phyloP scores from a whole-genome alignment of 2,888 invertebrate species.

The Cremastinae sp. region DNA sequence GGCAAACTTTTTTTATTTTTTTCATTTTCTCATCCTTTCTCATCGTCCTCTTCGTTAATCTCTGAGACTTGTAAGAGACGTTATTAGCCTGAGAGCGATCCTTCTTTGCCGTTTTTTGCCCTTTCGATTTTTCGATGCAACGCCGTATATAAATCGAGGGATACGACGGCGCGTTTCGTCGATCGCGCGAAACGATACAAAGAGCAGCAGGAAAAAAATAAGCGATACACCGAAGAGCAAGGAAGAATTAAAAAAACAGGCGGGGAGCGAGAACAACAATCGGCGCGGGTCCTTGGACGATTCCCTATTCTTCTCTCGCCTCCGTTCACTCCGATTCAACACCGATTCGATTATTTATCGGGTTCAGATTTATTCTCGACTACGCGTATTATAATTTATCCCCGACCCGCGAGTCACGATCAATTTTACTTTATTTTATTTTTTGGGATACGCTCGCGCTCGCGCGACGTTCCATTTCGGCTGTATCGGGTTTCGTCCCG shows the following conservation, averaged over 20 bases:
- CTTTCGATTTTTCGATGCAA: constrained; percentile 51
- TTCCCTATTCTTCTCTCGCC: constrained; percentile 9
- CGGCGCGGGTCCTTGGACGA: constrained; percentile 23
- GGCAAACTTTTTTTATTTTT: too few species aligned
- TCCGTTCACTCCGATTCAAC: constrained; percentile 33
- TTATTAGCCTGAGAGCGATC: constrained; percentile 40
- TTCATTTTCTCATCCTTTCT: not conserved
- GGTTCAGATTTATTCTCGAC: constrained; percentile 73
- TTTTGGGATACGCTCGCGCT: not conserved
- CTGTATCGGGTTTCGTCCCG: not conserved
- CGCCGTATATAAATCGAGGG: constrained; percentile 52
- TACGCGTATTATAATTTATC: constrained; percentile 76
- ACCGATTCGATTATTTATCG: constrained; percentile 71
- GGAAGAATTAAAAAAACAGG: constrained; percentile 27
- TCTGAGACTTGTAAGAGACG: constrained; percentile 19
- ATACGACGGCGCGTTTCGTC: constrained; percentile 34
- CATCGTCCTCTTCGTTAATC: constrained; percentile 6
- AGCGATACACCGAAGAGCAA: too few species aligned
- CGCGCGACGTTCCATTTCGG: not conserved
- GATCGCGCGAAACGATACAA: constrained; percentile 52
- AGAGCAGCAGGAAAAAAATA: too few species aligned
- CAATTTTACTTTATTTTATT: constrained; percentile 33
- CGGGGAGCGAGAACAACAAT: constrained; percentile 1
- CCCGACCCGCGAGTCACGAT: constrained; percentile 62
- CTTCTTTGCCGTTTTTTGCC: constrained; percentile 25